phyloP scores from a whole-genome alignment of 2,888 invertebrate genomes.

The Fragum fragum region DNA sequence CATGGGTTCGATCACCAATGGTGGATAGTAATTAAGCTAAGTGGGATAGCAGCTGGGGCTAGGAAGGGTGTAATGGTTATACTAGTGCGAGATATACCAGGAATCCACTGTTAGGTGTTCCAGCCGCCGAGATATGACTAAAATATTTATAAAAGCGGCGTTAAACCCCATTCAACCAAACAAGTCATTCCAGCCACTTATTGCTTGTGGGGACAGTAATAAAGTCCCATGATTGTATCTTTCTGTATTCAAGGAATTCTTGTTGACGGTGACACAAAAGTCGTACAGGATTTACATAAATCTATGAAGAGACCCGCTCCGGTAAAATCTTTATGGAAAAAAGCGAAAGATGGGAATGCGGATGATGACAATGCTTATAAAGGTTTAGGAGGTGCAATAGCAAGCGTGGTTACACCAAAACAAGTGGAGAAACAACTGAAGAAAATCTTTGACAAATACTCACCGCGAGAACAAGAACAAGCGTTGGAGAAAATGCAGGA shows the following conservation, averaged over 20 bases:
- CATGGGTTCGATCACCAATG: too few species aligned
- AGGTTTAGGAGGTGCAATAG: constrained; percentile 76
- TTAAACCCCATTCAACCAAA: too few species aligned
- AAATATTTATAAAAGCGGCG: too few species aligned
- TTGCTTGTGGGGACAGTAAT: too few species aligned
- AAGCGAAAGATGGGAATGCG: constrained; percentile 60
- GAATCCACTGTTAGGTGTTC: too few species aligned
- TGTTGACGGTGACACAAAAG: constrained; percentile 72
- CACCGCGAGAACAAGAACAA: constrained; percentile 52
- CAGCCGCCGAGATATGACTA: too few species aligned
- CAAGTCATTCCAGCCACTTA: too few species aligned
- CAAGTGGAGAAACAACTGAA: constrained; percentile 66
- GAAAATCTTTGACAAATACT: constrained; percentile 71
- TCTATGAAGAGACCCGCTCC: constrained; percentile 76
- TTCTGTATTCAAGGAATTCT: constrained; percentile 64
- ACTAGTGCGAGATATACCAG: too few species aligned
- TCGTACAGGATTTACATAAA: constrained; percentile 74
- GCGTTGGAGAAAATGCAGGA: constrained; percentile 69
- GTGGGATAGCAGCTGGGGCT: too few species aligned
- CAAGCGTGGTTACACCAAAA: constrained; percentile 64
- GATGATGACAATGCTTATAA: constrained; percentile 55
- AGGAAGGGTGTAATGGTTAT: too few species aligned
- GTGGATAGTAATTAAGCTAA: too few species aligned
- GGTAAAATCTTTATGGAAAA: constrained; percentile 71
- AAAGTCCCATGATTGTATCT: too few species aligned